Base-by-base conservation (phyloP, 2,113 vertebrate genomes). In the Oryzias curvinotus region DNA sequence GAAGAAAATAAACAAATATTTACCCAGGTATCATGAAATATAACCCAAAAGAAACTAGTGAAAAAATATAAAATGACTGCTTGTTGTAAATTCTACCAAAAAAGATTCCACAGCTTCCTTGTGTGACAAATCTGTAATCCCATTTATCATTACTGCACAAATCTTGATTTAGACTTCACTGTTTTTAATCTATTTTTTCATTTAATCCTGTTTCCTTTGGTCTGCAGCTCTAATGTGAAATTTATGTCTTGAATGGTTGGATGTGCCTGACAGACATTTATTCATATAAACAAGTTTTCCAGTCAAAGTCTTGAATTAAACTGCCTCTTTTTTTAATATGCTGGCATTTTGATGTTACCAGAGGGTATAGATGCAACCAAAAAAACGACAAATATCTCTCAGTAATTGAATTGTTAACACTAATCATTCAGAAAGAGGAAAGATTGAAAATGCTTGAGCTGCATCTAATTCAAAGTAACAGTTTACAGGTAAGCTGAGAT, bases 121-220 rank as follows among this genome's bases (percentile, higher is more conserved):
- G 54, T 68, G 69, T 28, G 64, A 68, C 56, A 80, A 83, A 85
- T 85, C 80, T 55, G 53, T 86, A 82, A 87, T 88, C 83, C 83
- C 68, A 63, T 78, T 87, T 85, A 84, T 82, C 85, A 83, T 87
- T 65, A 85, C 53, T 55, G 66, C 63, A 65, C 65, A 71, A 80
- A 86, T 89, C 81, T 78, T 75, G 71, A 85, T 84, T 81, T 86
- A 56, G 53, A 56, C 43, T 80, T 69, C 36, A 50, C 70, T 75
- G 60, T 64, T 85, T 83, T 83, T 83, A 83, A 88, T 87, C 78
- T 65, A 49, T 73, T 68, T 52, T 57, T 62, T 60, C 21, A 16
- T 18, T 17, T 82, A 88, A 88, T 84, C 84, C 73, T 45, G 57
- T 82, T 81, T 83, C 58, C 52, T 61, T 61, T 55, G 63, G 72